A percentile compares a stretch with the other conserved stretches of the same genome.
These are phyloP conservation scores for Acrobeloides nanus DNA, from an alignment of 2,888 invertebrate genomes.

Conservation along the genomic window DNA sequence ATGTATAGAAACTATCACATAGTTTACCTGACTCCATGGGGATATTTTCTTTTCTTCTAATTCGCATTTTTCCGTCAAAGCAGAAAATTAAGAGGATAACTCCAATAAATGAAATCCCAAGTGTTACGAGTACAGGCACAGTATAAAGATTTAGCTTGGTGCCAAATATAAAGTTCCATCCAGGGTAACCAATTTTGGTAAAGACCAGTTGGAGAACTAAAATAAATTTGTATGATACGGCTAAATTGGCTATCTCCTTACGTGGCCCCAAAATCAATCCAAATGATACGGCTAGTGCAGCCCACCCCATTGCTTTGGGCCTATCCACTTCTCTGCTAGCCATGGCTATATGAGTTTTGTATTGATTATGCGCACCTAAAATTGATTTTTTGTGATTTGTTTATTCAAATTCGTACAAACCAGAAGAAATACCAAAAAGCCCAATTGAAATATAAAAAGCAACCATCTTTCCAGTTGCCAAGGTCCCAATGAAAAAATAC, in stretches of 20 bases:
- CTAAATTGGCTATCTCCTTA: no score
- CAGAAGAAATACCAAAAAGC: conserved; percentile 22
- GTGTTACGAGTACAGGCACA: conserved; percentile 32
- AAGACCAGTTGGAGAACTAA: conserved; percentile 32
- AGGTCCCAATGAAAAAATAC: no score
- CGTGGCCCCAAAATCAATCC: conserved; percentile 30
- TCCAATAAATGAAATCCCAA: conserved; percentile 31
- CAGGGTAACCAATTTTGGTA: conserved; percentile 32
- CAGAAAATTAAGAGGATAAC: conserved; percentile 19
- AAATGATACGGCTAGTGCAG: conserved; percentile 23
- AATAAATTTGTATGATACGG: no score
- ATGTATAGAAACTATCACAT: no score
- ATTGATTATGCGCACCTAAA: conserved; percentile 9
- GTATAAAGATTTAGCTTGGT: conserved; percentile 34
- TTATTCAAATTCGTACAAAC: conserved; percentile 21
- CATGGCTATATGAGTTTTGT: conserved; percentile 23
- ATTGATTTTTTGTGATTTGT: conserved; percentile 23
- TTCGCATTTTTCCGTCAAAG: conserved; percentile 30
- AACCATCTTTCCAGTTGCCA: conserved; percentile 17
- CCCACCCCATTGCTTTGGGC: conserved; percentile 28
- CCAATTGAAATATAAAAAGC: no score
- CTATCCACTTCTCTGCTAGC: conserved; percentile 26
- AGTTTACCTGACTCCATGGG: no score
- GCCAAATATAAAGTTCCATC: conserved; percentile 21
- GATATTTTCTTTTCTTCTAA: no score